Evolutionary conservation across 2,113 vertebrate genomes (phyloP).

Genomic region (Mesitornis unicolor): DNA sequence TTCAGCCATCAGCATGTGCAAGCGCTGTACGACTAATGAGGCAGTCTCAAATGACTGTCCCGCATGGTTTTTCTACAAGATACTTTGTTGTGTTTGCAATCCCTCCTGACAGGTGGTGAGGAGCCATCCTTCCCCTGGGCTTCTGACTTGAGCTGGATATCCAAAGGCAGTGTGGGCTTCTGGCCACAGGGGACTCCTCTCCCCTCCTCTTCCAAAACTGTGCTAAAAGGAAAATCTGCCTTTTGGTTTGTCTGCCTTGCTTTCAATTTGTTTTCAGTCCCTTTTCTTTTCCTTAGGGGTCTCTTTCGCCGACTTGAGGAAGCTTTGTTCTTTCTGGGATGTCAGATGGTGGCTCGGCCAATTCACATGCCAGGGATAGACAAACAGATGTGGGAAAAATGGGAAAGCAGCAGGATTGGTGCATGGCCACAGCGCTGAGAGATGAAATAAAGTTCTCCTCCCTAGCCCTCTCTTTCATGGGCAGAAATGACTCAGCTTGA

Average conservation of each 20-base stretch:
- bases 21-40: conserved; percentile 58
- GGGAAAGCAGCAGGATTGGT: neutral
- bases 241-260: neutral
- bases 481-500: conserved; percentile 27
- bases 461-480: neutral
- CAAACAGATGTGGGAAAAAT: neutral
- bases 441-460: neutral
- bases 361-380: neutral
- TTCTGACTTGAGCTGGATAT: conserved; percentile 6
- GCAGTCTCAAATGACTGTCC: neutral
- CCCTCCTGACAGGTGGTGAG: conserved; percentile 36
- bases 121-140: neutral
- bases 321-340: neutral
- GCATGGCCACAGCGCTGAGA: neutral
- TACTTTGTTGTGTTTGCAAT: neutral
- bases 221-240: conserved; percentile 34
- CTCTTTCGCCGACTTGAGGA: fast-evolving
- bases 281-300: neutral
- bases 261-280: neutral
- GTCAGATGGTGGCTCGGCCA: neutral
- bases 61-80: conserved; percentile 7
- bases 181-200: neutral
- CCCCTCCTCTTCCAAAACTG: neutral
- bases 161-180: neutral
- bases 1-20: conserved; percentile 56